Conservation (phyloP, 2,113 vertebrate species). For the Rhynchopsitta pachyrhyncha region DNA sequence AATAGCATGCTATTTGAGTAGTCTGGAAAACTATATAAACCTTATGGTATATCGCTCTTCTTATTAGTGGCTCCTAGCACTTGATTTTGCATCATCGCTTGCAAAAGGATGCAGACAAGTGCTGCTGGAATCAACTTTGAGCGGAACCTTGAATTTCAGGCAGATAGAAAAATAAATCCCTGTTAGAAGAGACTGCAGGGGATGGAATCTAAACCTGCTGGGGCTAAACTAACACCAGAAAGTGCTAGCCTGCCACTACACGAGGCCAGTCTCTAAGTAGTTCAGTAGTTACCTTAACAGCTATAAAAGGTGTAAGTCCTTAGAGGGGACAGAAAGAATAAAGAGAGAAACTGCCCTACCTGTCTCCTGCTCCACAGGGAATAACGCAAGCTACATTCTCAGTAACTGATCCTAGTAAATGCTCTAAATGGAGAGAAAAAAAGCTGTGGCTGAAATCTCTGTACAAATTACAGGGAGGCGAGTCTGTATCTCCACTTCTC, state of each 20-base stretch:
- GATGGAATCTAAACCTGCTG: conserved; percentile 58
- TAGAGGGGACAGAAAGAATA: conserved; percentile 32
- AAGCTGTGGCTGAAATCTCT: conserved; percentile 1
- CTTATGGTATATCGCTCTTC: not conserved
- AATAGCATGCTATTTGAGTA: not conserved
- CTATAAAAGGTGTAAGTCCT: conserved; percentile 51
- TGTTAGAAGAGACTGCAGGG: conserved; percentile 31
- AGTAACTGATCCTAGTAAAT: conserved; percentile 42
- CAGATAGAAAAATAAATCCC: conserved; percentile 8
- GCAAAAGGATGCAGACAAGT: not conserved
- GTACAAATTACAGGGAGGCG: conserved; percentile 18
- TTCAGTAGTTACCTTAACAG: conserved; percentile 51
- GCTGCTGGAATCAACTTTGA: not conserved
- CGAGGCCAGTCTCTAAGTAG: conserved; percentile 7
- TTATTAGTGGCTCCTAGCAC: not conserved
- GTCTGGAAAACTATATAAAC: not conserved
- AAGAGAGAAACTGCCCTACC: conserved; percentile 40
- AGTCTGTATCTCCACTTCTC: not conserved
- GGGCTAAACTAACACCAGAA: conserved; percentile 39
- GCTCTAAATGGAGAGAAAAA: conserved; percentile 21
- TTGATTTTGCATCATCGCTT: not conserved
- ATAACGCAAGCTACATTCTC: conserved; percentile 1
- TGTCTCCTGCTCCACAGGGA: conserved; percentile 40
- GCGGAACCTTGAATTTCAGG: conserved; percentile 19
- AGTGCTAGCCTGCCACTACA: conserved; percentile 26